Evolutionary conservation across 2,888 invertebrate genomes (phyloP).

Genomic region (Clanis bilineata): DNA sequence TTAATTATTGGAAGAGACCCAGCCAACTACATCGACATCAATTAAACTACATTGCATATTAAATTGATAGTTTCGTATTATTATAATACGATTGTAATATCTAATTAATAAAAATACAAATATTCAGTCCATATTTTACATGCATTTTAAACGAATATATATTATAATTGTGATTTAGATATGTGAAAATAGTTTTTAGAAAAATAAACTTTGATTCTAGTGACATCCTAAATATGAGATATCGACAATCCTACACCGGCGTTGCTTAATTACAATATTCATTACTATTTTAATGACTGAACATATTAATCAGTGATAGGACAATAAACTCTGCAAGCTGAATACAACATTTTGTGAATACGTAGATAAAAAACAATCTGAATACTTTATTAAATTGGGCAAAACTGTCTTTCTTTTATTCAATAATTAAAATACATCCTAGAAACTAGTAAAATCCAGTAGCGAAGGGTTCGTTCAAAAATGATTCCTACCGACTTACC

Average conservation of each 20-base stretch:
- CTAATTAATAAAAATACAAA: slow-evolving; percentile 3
- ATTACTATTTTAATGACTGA: background rate
- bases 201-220: slow-evolving; percentile 1
- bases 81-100: background rate
- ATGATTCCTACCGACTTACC: too few species aligned
- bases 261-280: background rate
- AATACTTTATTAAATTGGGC: too few species aligned
- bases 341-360: too few species aligned
- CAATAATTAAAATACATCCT: too few species aligned
- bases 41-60: background rate
- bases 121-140: slow-evolving; percentile 2
- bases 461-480: too few species aligned
- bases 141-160: background rate
- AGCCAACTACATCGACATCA: background rate
- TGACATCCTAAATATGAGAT: background rate
- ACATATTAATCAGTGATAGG: background rate
- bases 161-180: slow-evolving; percentile 13
- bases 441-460: too few species aligned
- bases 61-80: background rate
- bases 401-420: too few species aligned
- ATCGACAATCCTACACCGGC: background rate
- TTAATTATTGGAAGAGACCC: slow-evolving; percentile 30
- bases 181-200: slow-evolving; percentile 7
- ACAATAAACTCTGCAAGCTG: too few species aligned
- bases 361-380: too few species aligned